phyloP scores from a whole-genome alignment of 2,888 invertebrate species.

The Scaptomyza parva region DNA sequence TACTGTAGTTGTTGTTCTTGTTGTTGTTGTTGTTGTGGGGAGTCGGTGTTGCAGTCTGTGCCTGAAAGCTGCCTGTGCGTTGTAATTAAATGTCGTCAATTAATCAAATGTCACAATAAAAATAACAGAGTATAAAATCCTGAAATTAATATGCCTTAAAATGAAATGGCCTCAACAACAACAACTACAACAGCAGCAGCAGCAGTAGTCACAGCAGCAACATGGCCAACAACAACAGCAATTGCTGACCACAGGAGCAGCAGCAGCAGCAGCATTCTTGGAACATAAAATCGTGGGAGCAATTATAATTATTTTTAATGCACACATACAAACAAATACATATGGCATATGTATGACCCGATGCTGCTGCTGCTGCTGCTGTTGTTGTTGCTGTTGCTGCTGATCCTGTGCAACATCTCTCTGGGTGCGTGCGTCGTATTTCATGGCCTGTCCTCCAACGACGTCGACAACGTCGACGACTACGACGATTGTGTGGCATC shows the following conservation, averaged over 20 bases:
- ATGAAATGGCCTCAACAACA: conserved; percentile 76
- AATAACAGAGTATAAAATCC: conserved; percentile 81
- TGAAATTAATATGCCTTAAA: conserved; percentile 82
- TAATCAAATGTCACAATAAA: conserved; percentile 84
- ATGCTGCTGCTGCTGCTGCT: no score
- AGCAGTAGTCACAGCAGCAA: conserved; percentile 37
- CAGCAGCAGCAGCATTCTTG: conserved; percentile 69
- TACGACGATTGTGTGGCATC: conserved; percentile 75
- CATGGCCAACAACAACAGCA: conserved; percentile 50
- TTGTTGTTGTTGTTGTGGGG: conserved; percentile 21
- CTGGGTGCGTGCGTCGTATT: conserved; percentile 75
- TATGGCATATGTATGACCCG: conserved; percentile 60
- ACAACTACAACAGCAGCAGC: conserved; percentile 57
- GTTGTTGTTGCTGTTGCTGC: no score
- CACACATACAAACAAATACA: conserved; percentile 57
- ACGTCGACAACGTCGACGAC: conserved; percentile 45
- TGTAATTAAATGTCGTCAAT: conserved; percentile 85
- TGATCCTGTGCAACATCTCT: conserved; percentile 44
- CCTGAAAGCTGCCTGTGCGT: conserved; percentile 72
- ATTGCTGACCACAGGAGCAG: conserved; percentile 68
- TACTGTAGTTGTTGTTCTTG: no score
- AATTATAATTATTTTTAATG: conserved; percentile 84
- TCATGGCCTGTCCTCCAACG: conserved; percentile 76
- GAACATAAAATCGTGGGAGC: conserved; percentile 84
- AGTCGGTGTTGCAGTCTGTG: conserved; percentile 42